A percentile compares a stretch with the other conserved stretches of the same genome.
Evolutionary conservation across 2,113 vertebrate genomes (phyloP).

Genomic region (Labeo rohita): DNA sequence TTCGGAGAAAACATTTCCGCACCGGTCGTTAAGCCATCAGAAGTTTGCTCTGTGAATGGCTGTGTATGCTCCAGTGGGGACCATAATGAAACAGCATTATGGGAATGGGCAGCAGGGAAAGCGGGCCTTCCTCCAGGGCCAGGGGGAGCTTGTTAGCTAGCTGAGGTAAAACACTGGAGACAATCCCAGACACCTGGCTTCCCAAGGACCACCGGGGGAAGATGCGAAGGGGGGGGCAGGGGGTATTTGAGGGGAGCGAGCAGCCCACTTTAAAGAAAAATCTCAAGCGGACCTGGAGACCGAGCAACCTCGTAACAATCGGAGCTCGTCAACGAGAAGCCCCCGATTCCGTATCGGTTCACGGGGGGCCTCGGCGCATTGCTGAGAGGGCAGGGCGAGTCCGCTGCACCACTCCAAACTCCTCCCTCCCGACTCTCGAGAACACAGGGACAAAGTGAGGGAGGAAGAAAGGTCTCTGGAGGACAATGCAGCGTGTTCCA

Average conservation of each 20-base stretch:
- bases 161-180: constrained; percentile 69
- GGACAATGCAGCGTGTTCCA: constrained; percentile 24
- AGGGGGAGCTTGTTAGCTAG: constrained; percentile 74
- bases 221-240: background rate
- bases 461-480: constrained; percentile 17
- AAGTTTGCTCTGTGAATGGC: constrained; percentile 62
- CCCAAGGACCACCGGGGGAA: constrained; percentile 78
- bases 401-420: constrained; percentile 14
- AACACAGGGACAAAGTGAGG: background rate
- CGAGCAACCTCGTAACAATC: constrained; percentile 51
- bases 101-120: constrained; percentile 62
- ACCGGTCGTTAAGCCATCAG: constrained; percentile 59
- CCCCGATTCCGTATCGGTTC: background rate
- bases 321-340: constrained; percentile 14
- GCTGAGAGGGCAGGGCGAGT: constrained; percentile 12
- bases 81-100: constrained; percentile 75
- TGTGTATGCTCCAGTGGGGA: constrained; percentile 62
- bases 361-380: background rate
- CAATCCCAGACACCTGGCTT: constrained; percentile 83
- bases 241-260: background rate
- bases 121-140: constrained; percentile 57
- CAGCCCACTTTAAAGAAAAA: constrained; percentile 45
- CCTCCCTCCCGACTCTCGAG: constrained; percentile 25
- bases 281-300: constrained; percentile 12
- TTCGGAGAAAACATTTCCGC: constrained; percentile 59